These are phyloP conservation scores for Rambutsinella grinnellia DNA, from an alignment of 2,888 invertebrate genomes.

Conservation along the genomic window DNA sequence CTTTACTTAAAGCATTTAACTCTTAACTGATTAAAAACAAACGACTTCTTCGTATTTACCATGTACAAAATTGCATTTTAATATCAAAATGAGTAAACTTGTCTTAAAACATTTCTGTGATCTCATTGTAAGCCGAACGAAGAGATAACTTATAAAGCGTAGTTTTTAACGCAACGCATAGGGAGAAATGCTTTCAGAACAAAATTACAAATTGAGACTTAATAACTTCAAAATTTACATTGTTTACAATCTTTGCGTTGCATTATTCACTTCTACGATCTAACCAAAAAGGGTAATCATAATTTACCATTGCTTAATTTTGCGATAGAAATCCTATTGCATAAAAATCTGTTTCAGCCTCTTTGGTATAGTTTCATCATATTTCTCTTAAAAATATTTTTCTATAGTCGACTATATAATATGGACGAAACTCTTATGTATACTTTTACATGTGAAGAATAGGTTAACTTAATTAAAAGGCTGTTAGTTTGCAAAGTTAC, in stretches of 20 bases:
- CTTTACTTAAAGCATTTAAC: too few relatives aligned
- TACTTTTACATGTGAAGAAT: neutral
- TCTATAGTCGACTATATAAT: constrained; percentile 37
- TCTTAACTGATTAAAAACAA: too few relatives aligned
- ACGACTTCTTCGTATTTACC: too few relatives aligned
- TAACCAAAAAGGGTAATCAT: neutral
- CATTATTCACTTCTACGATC: neutral
- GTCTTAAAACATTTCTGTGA: too few relatives aligned
- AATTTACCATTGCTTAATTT: neutral
- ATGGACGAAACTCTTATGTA: constrained; percentile 36
- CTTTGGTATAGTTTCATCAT: constrained; percentile 34
- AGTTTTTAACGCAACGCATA: too few relatives aligned
- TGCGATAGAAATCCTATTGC: neutral
- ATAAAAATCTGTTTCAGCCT: constrained; percentile 34
- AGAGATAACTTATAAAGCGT: too few relatives aligned
- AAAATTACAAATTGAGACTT: too few relatives aligned
- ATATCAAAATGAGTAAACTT: too few relatives aligned
- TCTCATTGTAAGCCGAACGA: too few relatives aligned
- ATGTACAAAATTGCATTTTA: too few relatives aligned
- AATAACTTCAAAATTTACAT: neutral
- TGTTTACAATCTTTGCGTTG: neutral
- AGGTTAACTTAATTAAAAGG: neutral
- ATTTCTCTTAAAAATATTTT: constrained; percentile 44
- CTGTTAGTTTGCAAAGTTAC: neutral
- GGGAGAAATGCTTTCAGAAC: too few relatives aligned